phyloP scores from a whole-genome alignment of 2,888 invertebrate species.

The Periphyllus acericola region DNA sequence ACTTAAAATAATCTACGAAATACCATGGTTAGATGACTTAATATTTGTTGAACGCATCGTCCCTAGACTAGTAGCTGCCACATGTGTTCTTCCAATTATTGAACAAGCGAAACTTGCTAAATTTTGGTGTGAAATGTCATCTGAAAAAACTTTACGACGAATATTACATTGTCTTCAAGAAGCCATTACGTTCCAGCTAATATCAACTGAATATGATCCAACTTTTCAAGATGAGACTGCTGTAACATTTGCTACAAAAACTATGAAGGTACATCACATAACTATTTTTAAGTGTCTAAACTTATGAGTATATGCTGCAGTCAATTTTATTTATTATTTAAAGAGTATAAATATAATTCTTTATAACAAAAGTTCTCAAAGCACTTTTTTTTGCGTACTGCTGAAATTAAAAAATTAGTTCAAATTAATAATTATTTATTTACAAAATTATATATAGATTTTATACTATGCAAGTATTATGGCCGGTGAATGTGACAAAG shows the following conservation, averaged over 20 bases:
- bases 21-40: constrained; percentile 77
- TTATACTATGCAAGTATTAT: constrained; percentile 88
- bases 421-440: not conserved
- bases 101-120: constrained; percentile 76
- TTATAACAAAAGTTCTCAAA: no score
- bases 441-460: constrained; percentile 72
- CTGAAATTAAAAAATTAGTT: no score
- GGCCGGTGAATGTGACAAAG: constrained; percentile 81
- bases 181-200: constrained; percentile 72
- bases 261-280: constrained; percentile 77
- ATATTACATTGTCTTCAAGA: constrained; percentile 73
- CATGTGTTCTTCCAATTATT: constrained; percentile 62
- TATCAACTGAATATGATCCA: constrained; percentile 81
- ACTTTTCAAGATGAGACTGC: constrained; percentile 86
- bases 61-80: constrained; percentile 75
- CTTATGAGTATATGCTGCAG: not conserved
- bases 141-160: constrained; percentile 75
- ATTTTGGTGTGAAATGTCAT: constrained; percentile 77
- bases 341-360: no score
- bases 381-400: no score
- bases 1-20: constrained; percentile 81
- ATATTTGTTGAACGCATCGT: constrained; percentile 86
- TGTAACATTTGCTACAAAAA: constrained; percentile 85
- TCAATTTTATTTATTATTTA: not conserved
- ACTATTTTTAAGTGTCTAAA: not conserved